Base-by-base conservation (phyloP, 2,888 invertebrate species). In the Mesorhabditis sp. region DNA sequence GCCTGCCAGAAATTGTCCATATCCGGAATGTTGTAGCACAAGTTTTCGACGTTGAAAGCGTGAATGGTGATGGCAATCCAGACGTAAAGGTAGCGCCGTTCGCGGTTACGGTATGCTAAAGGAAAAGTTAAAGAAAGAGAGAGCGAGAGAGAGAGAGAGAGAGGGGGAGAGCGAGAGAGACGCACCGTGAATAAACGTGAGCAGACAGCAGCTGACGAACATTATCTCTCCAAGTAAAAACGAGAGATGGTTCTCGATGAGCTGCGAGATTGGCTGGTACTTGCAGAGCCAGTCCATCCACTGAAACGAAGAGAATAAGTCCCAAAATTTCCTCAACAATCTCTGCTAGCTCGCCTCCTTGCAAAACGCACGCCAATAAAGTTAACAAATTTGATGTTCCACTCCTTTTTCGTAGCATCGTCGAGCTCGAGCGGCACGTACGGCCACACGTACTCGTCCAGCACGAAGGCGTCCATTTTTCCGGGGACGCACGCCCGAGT, bases 1-100 rank as follows among this genome's bases (percentile, higher is more conserved):
- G 92, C 91, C 84, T 92, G 92, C 92, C 92, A 93, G 86, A 92
- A 92, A 85, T 92, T 92, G 87, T 92, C 92, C 72, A 91, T 90
- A 73, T 92, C 91, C 0, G 92, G 91, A 41, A 91, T 81, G 74
- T 89, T 89, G 82, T 92, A 91, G 76, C 90, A 90, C 82, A 92
- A 88, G 78, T 90, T 89, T 86, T 92, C 92, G 44, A 91, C 90
- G 0, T 90, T 89, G 3, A 92, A 78, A 4, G 92, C 92, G 83
- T 92, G 92, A 4, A 92, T 86, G n/a, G 92, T 85, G 0, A 90
- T 90, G 0, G 89, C 90, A 28, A 92, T 80, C 92, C 92, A 92
- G 68, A 92, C 88, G 86, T 91, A 92, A 0, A 90, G 89, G 87
- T 91, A 91, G 67, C 92, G 88, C 0, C 92, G 91, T n/a, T 92